phyloP scores from a whole-genome alignment of 2,888 invertebrate species.

The Agonum fuliginosum region DNA sequence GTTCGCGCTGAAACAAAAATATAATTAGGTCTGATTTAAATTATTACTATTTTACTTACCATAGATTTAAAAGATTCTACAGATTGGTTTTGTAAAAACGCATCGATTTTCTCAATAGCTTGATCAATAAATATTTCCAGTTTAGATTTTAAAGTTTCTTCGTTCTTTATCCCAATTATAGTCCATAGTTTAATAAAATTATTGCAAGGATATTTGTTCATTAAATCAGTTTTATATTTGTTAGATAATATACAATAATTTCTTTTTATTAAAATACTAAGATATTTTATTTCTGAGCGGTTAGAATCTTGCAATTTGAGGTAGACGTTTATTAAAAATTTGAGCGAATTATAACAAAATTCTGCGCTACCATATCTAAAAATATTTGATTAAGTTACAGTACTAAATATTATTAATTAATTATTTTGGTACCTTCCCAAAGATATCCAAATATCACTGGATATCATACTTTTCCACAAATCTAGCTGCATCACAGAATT shows the following conservation, averaged over 20 bases:
- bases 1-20: constrained; percentile 36
- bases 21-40: too few relatives aligned
- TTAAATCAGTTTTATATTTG: constrained; percentile 41
- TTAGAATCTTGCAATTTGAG: neutral
- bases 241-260: constrained; percentile 25
- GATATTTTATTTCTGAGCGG: neutral
- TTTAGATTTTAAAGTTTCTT: neutral
- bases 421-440: constrained; percentile 32
- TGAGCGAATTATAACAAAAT: constrained; percentile 40
- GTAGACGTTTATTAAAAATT: constrained; percentile 23
- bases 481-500: constrained; percentile 18
- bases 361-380: constrained; percentile 32
- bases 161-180: constrained; percentile 21
- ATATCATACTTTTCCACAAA: constrained; percentile 32
- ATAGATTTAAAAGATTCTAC: neutral
- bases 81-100: neutral
- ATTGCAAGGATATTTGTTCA: neutral
- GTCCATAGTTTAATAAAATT: constrained; percentile 32
- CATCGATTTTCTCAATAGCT: constrained; percentile 16
- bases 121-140: neutral
- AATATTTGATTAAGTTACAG: neutral
- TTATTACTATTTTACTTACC: constrained; percentile 28
- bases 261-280: constrained; percentile 12
- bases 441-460: constrained; percentile 36
- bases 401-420: neutral